Evolutionary conservation across 2,113 vertebrate genomes (phyloP).

Genomic region (Lepidothrix coronata): DNA sequence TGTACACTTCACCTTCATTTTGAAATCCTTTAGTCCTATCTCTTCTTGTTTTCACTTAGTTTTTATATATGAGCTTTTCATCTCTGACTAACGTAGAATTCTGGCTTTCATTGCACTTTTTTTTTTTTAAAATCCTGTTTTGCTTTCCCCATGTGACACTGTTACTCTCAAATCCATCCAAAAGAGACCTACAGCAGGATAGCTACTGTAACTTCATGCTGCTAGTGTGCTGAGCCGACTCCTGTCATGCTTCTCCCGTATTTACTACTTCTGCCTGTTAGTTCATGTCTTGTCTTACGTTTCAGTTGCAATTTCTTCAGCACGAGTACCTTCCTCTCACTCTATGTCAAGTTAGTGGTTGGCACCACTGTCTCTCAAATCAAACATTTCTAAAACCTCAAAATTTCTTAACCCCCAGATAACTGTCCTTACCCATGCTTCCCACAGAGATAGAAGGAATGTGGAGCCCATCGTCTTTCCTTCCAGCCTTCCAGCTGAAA

Average conservation of each 20-base stretch:
- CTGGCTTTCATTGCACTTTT: background rate
- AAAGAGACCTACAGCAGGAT: background rate
- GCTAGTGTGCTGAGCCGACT: background rate
- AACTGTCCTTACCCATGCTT: background rate
- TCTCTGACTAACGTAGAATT: background rate
- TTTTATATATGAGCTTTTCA: background rate
- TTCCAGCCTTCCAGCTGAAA: background rate
- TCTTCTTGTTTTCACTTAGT: background rate
- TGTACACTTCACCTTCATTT: background rate
- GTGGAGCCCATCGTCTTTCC: background rate
- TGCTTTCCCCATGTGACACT: background rate
- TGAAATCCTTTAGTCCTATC: background rate
- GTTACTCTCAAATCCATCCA: background rate
- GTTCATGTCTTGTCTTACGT: background rate
- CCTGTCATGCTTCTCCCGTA: rapidly evolving
- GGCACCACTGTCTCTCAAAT: background rate
- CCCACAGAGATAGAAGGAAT: rapidly evolving
- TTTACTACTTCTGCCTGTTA: background rate
- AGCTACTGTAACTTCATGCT: background rate
- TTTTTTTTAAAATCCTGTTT: background rate
- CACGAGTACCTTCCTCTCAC: background rate
- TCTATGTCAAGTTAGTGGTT: background rate
- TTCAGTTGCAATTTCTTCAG: background rate
- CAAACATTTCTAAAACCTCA: background rate
- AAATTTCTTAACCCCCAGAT: background rate